Percentiles rank a stretch among this genome's conserved stretches.
Evolutionary conservation across 2,888 invertebrate genomes (phyloP).

Genomic region (Deroplatys truncata): DNA sequence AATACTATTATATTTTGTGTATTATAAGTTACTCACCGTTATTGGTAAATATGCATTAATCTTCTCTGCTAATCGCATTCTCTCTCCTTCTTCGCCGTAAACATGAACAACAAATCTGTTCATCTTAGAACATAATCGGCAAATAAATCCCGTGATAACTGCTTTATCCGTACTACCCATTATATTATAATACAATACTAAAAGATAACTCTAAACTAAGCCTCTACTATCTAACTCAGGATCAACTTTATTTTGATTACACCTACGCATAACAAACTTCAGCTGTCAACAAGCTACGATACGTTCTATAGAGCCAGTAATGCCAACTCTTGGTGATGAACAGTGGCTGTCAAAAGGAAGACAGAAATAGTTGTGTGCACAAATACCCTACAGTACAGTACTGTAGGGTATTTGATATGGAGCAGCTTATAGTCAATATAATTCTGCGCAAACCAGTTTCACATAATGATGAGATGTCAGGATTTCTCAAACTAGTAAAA

Average conservation of each 20-base stretch:
- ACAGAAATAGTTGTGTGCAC: too few species aligned
- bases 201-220: neutral
- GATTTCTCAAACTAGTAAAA: too few species aligned
- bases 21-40: constrained; percentile 50
- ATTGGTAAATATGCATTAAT: constrained; percentile 77
- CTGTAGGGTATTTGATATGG: too few species aligned
- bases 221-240: neutral
- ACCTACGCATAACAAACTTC: neutral
- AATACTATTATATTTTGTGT: neutral
- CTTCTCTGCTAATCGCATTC: constrained; percentile 71
- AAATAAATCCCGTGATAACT: constrained; percentile 77
- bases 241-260: neutral
- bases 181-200: constrained; percentile 16
- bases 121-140: constrained; percentile 81
- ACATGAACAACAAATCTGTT: constrained; percentile 79
- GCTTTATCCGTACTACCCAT: constrained; percentile 84
- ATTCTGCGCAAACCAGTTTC: too few species aligned
- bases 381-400: too few species aligned
- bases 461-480: too few species aligned
- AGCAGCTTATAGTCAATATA: too few species aligned
- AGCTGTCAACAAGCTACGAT: neutral
- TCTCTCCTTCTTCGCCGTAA: constrained; percentile 74
- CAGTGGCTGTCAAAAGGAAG: too few species aligned
- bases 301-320: too few species aligned
- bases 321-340: too few species aligned